Conservation (phyloP, 2,888 invertebrate genomes). For the Noctuana brunneofusca region DNA sequence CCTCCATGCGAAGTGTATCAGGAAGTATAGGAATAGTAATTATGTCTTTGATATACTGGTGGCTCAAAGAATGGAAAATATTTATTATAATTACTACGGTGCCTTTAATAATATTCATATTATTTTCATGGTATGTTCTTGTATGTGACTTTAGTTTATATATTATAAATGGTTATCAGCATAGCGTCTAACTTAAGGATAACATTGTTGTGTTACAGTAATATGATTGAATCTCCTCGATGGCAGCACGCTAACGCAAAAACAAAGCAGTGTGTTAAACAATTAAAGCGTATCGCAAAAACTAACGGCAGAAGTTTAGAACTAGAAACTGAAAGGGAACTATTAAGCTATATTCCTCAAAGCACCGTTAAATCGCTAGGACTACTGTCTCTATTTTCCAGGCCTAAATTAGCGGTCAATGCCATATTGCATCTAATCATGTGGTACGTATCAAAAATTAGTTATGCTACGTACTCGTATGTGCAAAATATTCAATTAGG, state of each 20-base stretch:
- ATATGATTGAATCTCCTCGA: conserved; percentile 85
- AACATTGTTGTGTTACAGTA: conserved; percentile 58
- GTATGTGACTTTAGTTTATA: background rate
- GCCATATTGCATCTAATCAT: conserved; percentile 79
- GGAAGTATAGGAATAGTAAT: conserved; percentile 54
- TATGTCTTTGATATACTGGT: conserved; percentile 61
- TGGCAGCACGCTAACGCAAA: conserved; percentile 83
- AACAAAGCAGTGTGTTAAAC: conserved; percentile 68
- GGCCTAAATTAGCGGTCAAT: conserved; percentile 79
- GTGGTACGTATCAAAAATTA: conserved; percentile 67
- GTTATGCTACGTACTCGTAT: no score
- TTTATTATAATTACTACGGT: conserved; percentile 55
- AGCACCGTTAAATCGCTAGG: conserved; percentile 72
- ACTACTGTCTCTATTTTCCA: conserved; percentile 81
- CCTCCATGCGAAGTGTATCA: conserved; percentile 51
- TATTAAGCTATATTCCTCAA: conserved; percentile 45
- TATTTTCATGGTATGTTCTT: conserved; percentile 59
- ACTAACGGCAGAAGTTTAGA: conserved; percentile 76
- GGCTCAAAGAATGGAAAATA: conserved; percentile 59
- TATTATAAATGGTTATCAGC: background rate
- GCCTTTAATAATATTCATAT: conserved; percentile 51
- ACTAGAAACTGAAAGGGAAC: conserved; percentile 60
- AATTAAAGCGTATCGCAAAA: conserved; percentile 80
- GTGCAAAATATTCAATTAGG: no score
- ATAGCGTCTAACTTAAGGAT: background rate